phyloP scores from a whole-genome alignment of 2,113 vertebrate species.

The Arenaria interpres region DNA sequence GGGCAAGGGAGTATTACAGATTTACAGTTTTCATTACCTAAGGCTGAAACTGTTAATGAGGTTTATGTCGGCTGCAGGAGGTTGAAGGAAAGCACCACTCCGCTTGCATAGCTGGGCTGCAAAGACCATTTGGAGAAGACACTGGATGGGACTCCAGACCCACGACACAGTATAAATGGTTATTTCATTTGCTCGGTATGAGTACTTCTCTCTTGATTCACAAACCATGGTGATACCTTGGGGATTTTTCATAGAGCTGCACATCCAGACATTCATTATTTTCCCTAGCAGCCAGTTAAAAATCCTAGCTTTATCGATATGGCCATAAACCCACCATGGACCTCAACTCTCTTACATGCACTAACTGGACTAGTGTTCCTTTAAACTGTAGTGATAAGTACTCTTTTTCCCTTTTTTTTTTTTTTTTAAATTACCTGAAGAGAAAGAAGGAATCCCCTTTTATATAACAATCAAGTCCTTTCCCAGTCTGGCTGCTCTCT shows the following conservation, averaged over 20 bases:
- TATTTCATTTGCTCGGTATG: background rate
- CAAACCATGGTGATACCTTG: background rate
- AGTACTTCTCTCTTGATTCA: background rate
- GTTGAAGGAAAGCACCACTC: background rate
- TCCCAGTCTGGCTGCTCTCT: background rate
- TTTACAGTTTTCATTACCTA: constrained; percentile 62
- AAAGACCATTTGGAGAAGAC: background rate
- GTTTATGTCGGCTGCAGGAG: background rate
- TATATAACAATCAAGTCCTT: background rate
- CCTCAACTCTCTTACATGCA: background rate
- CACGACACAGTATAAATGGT: background rate
- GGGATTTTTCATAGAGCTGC: background rate
- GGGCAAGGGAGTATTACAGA: constrained; percentile 14
- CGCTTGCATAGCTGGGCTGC: background rate
- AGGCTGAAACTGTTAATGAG: constrained; percentile 50
- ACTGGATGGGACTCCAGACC: background rate
- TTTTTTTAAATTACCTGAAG: background rate
- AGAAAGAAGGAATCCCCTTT: background rate
- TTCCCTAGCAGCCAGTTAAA: background rate
- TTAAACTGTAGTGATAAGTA: background rate
- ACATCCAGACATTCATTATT: background rate
- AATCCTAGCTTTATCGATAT: background rate
- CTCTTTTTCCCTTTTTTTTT: background rate
- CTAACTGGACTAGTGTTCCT: background rate
- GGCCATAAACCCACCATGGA: background rate